Percentiles rank a stretch among this genome's conserved stretches.
These are phyloP conservation scores for Phortica variegata DNA, from an alignment of 1,140 invertebrate species.

Conservation along the genomic window DNA sequence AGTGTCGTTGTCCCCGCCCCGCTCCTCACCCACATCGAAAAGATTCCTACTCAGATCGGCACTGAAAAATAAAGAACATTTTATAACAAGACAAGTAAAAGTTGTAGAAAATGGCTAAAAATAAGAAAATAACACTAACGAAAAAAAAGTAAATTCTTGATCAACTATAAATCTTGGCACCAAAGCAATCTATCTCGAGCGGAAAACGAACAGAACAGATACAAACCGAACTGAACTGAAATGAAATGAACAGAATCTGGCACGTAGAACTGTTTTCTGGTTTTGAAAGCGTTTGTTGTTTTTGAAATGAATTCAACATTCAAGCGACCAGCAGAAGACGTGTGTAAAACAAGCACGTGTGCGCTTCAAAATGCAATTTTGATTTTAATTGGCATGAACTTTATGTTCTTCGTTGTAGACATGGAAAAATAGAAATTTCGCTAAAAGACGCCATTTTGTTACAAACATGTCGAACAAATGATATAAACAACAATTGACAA, in stretches of 20 bases:
- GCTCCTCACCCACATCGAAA: neutral
- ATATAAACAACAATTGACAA: no score
- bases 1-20: slow-evolving; percentile 9
- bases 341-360: slow-evolving; percentile 36
- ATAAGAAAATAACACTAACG: slow-evolving; percentile 14
- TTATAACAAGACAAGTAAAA: slow-evolving; percentile 17
- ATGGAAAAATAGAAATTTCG: no score
- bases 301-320: slow-evolving; percentile 39
- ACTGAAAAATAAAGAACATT: no score
- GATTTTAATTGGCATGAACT: neutral
- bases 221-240: no score
- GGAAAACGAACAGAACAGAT: neutral
- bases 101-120: slow-evolving; percentile 31
- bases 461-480: no score
- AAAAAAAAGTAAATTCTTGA: slow-evolving; percentile 45
- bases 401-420: no score
- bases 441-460: no score
- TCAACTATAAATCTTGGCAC: slow-evolving; percentile 56
- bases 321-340: no score
- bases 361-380: neutral
- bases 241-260: slow-evolving; percentile 25
- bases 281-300: slow-evolving; percentile 21
- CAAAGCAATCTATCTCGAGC: slow-evolving; percentile 47
- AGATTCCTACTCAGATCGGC: neutral
- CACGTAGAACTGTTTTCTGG: slow-evolving; percentile 36